These are phyloP conservation scores for Phoxinus dragarum DNA, from an alignment of 2,797 vertebrate species.

Conservation along the genomic window DNA sequence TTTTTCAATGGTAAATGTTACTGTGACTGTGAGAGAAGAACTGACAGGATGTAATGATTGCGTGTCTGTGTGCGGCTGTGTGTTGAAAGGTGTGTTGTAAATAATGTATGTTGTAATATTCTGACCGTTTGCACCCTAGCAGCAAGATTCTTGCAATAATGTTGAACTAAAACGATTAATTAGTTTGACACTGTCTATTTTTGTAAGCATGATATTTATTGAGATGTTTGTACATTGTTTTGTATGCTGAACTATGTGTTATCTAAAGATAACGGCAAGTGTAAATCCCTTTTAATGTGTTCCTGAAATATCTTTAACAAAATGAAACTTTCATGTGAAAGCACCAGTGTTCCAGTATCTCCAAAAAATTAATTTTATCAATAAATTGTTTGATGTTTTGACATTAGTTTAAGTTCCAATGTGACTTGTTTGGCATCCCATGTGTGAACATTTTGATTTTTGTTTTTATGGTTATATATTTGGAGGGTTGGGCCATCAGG, in stretches of 20 bases:
- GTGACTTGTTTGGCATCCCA: neutral
- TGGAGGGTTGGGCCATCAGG: neutral
- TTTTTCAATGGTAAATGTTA: conserved; percentile 57
- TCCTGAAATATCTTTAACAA: conserved; percentile 71
- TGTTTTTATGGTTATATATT: neutral
- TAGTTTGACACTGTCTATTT: conserved; percentile 83
- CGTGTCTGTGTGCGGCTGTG: conserved; percentile 34
- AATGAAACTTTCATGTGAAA: conserved; percentile 62
- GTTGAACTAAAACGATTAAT: conserved; percentile 74
- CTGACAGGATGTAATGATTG: conserved; percentile 42
- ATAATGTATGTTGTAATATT: conserved; percentile 48
- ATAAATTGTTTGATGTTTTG: conserved; percentile 66
- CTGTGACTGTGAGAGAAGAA: conserved; percentile 44
- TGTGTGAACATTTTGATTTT: neutral
- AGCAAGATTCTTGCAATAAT: conserved; percentile 74
- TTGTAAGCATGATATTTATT: conserved; percentile 84
- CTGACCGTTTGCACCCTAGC: conserved; percentile 48
- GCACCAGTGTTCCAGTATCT: conserved; percentile 58
- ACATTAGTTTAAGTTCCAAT: conserved; percentile 35
- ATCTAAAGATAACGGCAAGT: conserved; percentile 65
- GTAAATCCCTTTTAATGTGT: conserved; percentile 66
- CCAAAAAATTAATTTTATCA: conserved; percentile 65
- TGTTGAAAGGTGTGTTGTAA: conserved; percentile 37
- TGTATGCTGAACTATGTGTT: conserved; percentile 74
- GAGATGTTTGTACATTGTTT: conserved; percentile 79